Percentiles rank a stretch among this genome's conserved stretches.
These are phyloP conservation scores for Poecile montanus DNA, from an alignment of 2,797 vertebrate genomes.

Conservation along the genomic window DNA sequence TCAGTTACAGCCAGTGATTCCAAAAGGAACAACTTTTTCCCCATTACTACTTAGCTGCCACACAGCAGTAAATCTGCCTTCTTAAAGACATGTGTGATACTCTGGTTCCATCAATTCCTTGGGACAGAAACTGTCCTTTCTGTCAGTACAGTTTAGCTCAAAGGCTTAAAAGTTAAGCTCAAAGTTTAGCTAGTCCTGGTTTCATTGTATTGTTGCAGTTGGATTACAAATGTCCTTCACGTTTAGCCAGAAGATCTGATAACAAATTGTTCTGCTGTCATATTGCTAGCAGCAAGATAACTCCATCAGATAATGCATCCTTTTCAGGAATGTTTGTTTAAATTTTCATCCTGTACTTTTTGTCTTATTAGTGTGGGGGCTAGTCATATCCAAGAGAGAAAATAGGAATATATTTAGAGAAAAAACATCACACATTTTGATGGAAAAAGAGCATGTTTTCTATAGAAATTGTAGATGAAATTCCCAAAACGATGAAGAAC, in stretches of 20 bases:
- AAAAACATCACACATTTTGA: neutral
- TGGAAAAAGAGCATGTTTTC: neutral
- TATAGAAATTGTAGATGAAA: neutral
- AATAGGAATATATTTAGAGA: neutral
- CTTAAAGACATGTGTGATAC: neutral
- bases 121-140: neutral
- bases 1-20: neutral
- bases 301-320: neutral
- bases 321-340: neutral
- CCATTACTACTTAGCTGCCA: neutral
- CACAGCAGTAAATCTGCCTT: neutral
- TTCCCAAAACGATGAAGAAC: neutral
- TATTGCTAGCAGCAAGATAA: neutral
- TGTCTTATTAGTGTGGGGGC: neutral
- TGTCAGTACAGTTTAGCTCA: neutral
- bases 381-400: neutral
- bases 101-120: neutral
- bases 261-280: neutral
- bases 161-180: neutral
- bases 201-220: neutral
- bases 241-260: neutral
- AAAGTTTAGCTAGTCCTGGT: neutral
- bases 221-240: neutral
- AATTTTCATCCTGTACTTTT: neutral
- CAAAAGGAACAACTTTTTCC: neutral